Evolutionary conservation across 2,797 vertebrate species (phyloP), one percentile per base, ranked within the genome.

Genomic region (Cirrhinus mrigala): DNA sequence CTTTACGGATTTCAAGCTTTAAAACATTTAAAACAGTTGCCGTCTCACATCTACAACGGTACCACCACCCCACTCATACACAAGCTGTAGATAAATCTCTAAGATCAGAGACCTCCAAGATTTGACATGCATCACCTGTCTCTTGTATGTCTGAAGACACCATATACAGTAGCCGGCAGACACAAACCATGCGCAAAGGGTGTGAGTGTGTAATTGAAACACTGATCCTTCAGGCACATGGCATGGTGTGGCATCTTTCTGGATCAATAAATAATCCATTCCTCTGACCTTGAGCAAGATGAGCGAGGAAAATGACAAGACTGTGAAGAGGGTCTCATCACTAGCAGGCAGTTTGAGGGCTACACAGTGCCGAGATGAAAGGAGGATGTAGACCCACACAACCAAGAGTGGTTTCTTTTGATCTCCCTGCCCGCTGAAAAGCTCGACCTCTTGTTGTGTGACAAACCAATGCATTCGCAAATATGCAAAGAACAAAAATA

Each of bases 231-330:
- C 82, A 76, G 80, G 66, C 71, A 20, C 84, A 76, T 70, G 58
- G 48, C 40, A 60, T 69, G 66, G 69, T 74, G 74, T 81, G 52
- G 54, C 87, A 90, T 90, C 87, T 85, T 87, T 91, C 80, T 85
- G 78, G 90, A 91, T 91, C 90, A 89, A 89, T 91, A 76, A 88
- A 89, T 89, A 90, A 91, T 87, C 82, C 58, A 24, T 85, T 90
- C 78, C 74, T 64, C 81, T 90, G 89, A 93, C 92, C 90, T 91
- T 93, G 90, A 85, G 87, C 88, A 81, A 40, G 22, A 89, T 48
- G 85, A 89, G 80, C 3, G 64, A 81, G 85, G 80, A 87, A 92
- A 90, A 90, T 88, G 40, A 90, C 86, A 88, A 82, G 87, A 93
- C 83, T 88, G 83, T 84, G 88, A 88, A 86, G 89, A 90, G 88